Percentiles rank a stretch among this genome's conserved stretches.
phyloP scores from a whole-genome alignment of 2,797 vertebrate genomes.

The Sternotherus odoratus region DNA sequence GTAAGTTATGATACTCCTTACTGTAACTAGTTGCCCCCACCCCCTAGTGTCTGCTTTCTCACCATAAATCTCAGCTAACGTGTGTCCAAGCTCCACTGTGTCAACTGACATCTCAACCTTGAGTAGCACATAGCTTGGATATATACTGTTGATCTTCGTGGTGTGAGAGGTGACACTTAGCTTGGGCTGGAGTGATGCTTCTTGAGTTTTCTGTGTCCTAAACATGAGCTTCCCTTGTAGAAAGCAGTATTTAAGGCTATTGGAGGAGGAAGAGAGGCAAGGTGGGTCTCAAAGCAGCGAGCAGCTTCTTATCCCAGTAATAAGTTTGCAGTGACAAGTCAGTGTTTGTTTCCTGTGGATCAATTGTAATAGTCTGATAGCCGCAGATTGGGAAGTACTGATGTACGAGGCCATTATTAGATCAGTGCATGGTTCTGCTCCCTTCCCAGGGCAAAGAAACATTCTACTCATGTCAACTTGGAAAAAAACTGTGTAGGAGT shows the following conservation, averaged over 20 bases:
- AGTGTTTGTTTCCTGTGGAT: neutral
- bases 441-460: neutral
- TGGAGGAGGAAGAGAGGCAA: neutral
- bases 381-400: neutral
- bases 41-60: neutral
- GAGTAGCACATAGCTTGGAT: neutral
- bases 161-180: neutral
- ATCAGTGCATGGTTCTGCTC: neutral
- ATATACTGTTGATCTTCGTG: neutral
- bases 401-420: neutral
- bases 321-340: neutral
- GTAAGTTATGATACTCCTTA: neutral
- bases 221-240: neutral
- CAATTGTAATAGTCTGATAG: neutral
- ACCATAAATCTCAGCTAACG: neutral
- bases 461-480: neutral
- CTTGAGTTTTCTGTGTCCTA: neutral
- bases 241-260: neutral
- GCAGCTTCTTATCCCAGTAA: neutral
- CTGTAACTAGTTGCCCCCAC: neutral
- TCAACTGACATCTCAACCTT: neutral
- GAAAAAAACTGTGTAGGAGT: neutral
- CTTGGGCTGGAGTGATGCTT: neutral
- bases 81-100: neutral
- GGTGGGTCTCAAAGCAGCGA: neutral